phyloP scores from a whole-genome alignment of 2,888 invertebrate species.

The Tachina grossa region DNA sequence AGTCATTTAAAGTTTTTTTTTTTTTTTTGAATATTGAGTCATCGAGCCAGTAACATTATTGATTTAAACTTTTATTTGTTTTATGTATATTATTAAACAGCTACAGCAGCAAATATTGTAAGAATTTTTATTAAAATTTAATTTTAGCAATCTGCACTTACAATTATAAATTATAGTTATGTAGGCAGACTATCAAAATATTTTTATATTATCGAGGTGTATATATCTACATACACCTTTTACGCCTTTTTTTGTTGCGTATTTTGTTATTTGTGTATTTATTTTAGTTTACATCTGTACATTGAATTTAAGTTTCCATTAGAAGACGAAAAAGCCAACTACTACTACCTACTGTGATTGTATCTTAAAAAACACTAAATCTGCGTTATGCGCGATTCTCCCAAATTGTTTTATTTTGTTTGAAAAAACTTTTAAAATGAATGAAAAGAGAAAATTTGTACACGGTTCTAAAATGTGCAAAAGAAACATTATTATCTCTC shows the following conservation, averaged over 20 bases:
- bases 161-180: neutral
- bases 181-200: no score
- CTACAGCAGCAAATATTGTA: no score
- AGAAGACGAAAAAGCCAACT: conserved; percentile 6
- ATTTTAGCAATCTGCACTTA: neutral
- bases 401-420: conserved; percentile 34
- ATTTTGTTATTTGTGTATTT: conserved; percentile 22
- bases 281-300: conserved; percentile 39
- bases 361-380: conserved; percentile 37
- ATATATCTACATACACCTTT: neutral
- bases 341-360: conserved; percentile 30
- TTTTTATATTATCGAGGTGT: no score
- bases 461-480: conserved; percentile 18
- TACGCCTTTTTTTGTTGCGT: conserved; percentile 25
- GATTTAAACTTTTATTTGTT: conserved; percentile 33
- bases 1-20: neutral
- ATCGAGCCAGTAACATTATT: conserved; percentile 27
- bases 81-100: neutral
- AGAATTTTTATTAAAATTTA: no score
- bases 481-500: neutral
- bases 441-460: conserved; percentile 43
- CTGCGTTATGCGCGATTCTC: conserved; percentile 44
- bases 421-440: conserved; percentile 5
- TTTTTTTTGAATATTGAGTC: conserved; percentile 1
- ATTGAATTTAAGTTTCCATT: conserved; percentile 22